phyloP scores from a whole-genome alignment of 2,888 invertebrate species.

The Ganaspis brasiliensis region DNA sequence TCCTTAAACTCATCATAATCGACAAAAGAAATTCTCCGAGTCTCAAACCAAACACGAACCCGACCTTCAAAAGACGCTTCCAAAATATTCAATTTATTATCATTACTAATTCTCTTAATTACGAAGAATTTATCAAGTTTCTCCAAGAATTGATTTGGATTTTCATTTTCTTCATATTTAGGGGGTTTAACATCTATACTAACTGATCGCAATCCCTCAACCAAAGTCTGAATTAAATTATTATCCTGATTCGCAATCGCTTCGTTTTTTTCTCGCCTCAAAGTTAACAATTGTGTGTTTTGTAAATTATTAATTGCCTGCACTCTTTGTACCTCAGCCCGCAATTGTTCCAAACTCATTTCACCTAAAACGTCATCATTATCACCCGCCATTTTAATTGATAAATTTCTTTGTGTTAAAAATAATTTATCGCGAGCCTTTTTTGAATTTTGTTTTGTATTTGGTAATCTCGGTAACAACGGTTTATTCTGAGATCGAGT shows the following conservation, averaged over 20 bases:
- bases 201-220: neutral
- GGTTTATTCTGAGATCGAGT: too few species aligned
- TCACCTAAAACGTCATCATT: too few species aligned
- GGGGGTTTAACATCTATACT: neutral
- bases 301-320: neutral
- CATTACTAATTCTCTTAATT: neutral
- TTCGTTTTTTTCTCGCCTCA: neutral
- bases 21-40: neutral
- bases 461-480: too few species aligned
- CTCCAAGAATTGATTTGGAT: neutral
- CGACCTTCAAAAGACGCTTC: neutral
- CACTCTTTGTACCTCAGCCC: neutral
- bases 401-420: neutral
- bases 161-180: neutral
- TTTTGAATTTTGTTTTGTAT: too few species aligned
- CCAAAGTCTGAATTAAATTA: neutral
- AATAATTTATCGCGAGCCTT: neutral
- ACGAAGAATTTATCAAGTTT: neutral
- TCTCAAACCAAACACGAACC: neutral
- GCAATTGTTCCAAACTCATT: neutral
- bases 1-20: neutral
- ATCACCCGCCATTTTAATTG: too few species aligned
- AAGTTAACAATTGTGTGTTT: neutral
- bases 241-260: neutral
- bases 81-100: neutral